These are phyloP conservation scores for Morone chrysops DNA, from an alignment of 2,113 vertebrate species.

Conservation along the genomic window DNA sequence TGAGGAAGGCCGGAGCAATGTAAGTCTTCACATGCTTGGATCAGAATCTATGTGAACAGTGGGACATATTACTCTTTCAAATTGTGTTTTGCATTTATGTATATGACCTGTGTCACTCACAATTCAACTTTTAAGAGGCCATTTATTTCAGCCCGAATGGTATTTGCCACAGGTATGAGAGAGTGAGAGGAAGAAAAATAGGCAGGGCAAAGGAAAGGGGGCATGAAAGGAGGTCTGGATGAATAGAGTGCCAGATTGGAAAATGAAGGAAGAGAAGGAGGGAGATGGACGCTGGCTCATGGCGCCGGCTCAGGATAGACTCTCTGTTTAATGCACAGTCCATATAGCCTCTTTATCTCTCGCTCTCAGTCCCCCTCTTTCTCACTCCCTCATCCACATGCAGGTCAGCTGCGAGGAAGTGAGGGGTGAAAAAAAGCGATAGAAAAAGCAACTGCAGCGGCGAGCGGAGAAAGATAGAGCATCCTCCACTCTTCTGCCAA, in stretches of 20 bases:
- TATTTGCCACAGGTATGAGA: constrained; percentile 54
- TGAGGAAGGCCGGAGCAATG: not conserved
- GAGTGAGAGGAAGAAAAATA: constrained; percentile 48
- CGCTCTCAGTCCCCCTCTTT: constrained; percentile 65
- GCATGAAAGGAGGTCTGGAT: constrained; percentile 57
- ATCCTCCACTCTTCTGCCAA: constrained; percentile 75
- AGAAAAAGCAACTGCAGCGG: constrained; percentile 66
- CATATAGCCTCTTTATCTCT: constrained; percentile 77
- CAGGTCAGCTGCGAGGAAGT: constrained; percentile 73
- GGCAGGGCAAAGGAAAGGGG: constrained; percentile 40
- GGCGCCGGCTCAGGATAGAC: constrained; percentile 57
- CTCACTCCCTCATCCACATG: constrained; percentile 71
- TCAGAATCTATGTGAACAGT: constrained; percentile 16
- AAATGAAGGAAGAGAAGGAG: constrained; percentile 69
- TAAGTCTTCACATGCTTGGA: constrained; percentile 16
- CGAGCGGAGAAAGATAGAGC: constrained; percentile 72
- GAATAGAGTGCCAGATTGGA: constrained; percentile 68
- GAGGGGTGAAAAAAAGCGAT: constrained; percentile 62
- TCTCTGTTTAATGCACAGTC: constrained; percentile 74
- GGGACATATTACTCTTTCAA: constrained; percentile 18
- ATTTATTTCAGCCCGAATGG: constrained; percentile 50
- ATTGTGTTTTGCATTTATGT: constrained; percentile 32
- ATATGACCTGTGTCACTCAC: constrained; percentile 36
- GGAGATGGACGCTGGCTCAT: constrained; percentile 56
- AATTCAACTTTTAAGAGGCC: constrained; percentile 57